phyloP scores from a whole-genome alignment of 2,113 vertebrate genomes.

The Thamnophis sirtalis region DNA sequence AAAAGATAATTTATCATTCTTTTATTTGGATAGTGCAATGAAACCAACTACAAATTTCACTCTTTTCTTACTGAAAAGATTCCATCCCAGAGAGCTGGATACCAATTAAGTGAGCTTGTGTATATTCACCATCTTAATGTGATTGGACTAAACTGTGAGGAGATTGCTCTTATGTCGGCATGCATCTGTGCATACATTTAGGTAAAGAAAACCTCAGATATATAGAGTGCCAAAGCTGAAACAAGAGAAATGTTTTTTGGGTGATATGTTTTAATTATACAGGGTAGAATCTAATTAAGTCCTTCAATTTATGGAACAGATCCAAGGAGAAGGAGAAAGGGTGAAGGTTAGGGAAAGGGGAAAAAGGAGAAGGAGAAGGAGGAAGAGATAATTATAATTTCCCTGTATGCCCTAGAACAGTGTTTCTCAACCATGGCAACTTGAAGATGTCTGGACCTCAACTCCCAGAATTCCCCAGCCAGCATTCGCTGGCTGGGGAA shows the following conservation, averaged over 20 bases:
- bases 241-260: conserved; percentile 31
- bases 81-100: background rate
- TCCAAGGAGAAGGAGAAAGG: background rate
- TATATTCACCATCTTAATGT: background rate
- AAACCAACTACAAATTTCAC: background rate
- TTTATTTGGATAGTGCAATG: background rate
- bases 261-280: background rate
- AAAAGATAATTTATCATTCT: background rate
- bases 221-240: background rate
- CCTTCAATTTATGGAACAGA: background rate
- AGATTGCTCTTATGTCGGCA: background rate
- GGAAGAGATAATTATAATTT: background rate
- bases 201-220: background rate
- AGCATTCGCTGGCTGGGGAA: too few relatives aligned
- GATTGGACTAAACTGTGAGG: background rate
- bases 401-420: background rate
- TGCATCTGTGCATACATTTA: background rate
- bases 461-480: too few relatives aligned
- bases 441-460: too few relatives aligned
- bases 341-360: background rate
- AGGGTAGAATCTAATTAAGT: background rate
- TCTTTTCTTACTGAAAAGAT: background rate
- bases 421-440: too few relatives aligned
- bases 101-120: background rate
- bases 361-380: background rate